A percentile compares a stretch with the other conserved stretches of the same genome.
Evolutionary conservation across 2,113 vertebrate species (phyloP).

Genomic region (Cacatua alba): DNA sequence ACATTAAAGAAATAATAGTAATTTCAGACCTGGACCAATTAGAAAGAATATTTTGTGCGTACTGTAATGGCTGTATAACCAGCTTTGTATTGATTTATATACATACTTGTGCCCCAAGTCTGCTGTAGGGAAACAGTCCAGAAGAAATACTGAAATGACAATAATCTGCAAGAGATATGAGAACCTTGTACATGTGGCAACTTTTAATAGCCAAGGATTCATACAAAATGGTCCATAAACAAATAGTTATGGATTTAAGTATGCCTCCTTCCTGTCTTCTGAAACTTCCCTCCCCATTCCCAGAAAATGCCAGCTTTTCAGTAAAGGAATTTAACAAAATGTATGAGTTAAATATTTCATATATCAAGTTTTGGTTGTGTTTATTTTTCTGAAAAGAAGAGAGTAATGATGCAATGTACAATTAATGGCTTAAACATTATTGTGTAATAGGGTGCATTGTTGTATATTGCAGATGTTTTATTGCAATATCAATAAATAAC

Average conservation of each 20-base stretch:
- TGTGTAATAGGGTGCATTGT: background rate
- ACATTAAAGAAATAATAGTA: background rate
- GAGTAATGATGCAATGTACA: background rate
- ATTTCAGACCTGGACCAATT: background rate
- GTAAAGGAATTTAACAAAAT: background rate
- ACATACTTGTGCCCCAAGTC: background rate
- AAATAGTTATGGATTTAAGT: background rate
- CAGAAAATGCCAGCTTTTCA: background rate
- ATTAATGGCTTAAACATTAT: background rate
- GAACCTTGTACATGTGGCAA: background rate
- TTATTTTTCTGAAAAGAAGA: background rate
- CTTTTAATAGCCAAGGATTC: background rate
- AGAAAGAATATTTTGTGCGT: background rate
- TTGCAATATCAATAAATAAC: constrained; percentile 48
- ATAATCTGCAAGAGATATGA: background rate
- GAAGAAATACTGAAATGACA: background rate
- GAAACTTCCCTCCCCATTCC: background rate
- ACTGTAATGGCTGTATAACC: background rate
- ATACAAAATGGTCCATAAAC: background rate
- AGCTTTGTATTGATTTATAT: background rate
- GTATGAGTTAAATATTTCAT: background rate
- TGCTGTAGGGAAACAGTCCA: background rate
- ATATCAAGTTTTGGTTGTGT: background rate
- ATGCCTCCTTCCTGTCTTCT: background rate
- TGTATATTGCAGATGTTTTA: background rate